Evolutionary conservation across 64 coral and sea anemone species (phyloP), one percentile per base, ranked within the genome.

Genomic region (Dendronephthya gigantea): DNA sequence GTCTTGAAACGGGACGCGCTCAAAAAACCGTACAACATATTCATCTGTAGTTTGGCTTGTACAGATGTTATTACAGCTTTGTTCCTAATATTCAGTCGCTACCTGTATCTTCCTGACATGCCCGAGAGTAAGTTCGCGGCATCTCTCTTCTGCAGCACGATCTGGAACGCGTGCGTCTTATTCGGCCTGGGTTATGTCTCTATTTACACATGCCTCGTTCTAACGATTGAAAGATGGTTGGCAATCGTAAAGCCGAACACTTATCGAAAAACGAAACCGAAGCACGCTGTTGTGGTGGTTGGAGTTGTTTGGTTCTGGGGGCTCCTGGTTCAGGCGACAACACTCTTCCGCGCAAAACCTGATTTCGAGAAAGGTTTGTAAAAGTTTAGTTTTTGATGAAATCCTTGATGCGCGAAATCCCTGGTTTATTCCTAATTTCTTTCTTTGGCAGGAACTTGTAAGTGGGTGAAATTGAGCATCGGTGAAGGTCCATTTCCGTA

Each of bases 1-100:
- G 8, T 39, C 16, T 36, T 19, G 0, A 79, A 39, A 79, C 72
- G 72, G 34, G 72, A 79, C 36, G 72, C 72, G 29, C 72, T 79
- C 30, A 79, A 79, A 19, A 79, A 79, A 79, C 72, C 72, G 6
- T 79, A 79, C 72, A 79, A 79, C 72, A 79, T 79, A 9, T 79
- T 79, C 16, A 79, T 79, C 25, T 79, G 72, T 19, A 79, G 72
- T 34, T 19, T 79, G 27, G 72, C 72, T 33, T 79, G 72, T 8
- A 34, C 72, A 14, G 72, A 79, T 39, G 37, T 79, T 29, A 79
- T 79, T 15, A 79, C 72, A 2, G 30, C 72, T 5, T 36, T 79
- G 15, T 79, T 79, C 36, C 28, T 79, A 29, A 39, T 34, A 15
- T 79, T 34, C 72, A 79, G 72, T 79, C 72, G 72, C 30, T 79